Conservation (phyloP, 2,888 invertebrate genomes). For the Plagodis pulveraria region DNA sequence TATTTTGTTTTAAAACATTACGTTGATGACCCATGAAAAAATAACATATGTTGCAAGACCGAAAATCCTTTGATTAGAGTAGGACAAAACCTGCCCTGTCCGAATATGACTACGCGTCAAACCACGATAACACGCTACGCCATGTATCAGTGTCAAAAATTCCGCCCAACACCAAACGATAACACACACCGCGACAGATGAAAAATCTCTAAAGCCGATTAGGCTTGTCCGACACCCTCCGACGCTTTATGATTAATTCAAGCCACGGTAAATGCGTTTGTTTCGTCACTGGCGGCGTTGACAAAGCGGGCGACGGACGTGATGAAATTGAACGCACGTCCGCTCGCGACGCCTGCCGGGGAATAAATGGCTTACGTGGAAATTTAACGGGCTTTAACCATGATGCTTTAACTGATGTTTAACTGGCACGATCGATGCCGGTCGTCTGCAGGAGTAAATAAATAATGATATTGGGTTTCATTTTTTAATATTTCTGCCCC, state of each 20-base stretch:
- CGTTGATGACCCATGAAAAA: too few species aligned
- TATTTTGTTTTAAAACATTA: too few species aligned
- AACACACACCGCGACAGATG: conserved; percentile 21
- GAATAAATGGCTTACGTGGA: conserved; percentile 39
- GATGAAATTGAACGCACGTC: conserved; percentile 46
- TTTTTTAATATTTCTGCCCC: not conserved
- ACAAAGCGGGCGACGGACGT: conserved; percentile 44
- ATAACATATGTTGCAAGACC: too few species aligned
- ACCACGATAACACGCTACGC: conserved; percentile 3
- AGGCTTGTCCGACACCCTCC: conserved; percentile 38
- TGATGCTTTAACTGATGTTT: conserved; percentile 25
- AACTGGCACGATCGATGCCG: conserved; percentile 31
- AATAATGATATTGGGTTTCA: conserved; percentile 12
- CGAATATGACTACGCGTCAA: not conserved
- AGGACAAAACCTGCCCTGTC: too few species aligned
- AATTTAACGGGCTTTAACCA: conserved; percentile 31
- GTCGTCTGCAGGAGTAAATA: conserved; percentile 22
- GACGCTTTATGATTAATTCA: conserved; percentile 47
- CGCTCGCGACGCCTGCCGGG: conserved; percentile 25
- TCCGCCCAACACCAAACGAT: conserved; percentile 14
- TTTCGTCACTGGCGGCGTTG: conserved; percentile 45
- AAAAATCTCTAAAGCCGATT: conserved; percentile 33
- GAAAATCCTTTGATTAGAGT: too few species aligned
- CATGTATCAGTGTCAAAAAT: conserved; percentile 22
- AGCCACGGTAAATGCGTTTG: conserved; percentile 50